These are phyloP conservation scores for Papilio demoleus DNA, from an alignment of 2,888 invertebrate species.

Conservation along the genomic window DNA sequence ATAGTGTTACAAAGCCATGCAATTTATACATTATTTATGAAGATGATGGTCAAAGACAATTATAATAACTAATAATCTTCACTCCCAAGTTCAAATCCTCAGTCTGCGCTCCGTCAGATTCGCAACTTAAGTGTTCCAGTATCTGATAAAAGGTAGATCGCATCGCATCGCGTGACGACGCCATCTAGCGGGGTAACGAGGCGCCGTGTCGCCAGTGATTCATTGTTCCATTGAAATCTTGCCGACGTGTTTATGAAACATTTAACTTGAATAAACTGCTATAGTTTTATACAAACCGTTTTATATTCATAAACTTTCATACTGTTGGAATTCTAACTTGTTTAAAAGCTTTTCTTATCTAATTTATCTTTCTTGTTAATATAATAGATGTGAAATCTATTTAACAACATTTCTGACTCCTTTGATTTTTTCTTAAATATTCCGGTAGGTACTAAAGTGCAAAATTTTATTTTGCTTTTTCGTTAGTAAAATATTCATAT, in stretches of 20 bases:
- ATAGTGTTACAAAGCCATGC: too few species aligned
- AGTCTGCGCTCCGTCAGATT: slow-evolving; percentile 27
- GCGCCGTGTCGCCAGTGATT: slow-evolving; percentile 52
- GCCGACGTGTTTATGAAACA: slow-evolving; percentile 10
- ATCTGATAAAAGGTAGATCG: slow-evolving; percentile 68
- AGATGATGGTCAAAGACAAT: background rate
- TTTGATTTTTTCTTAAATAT: background rate
- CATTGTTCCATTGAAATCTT: slow-evolving; percentile 41
- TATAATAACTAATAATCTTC: background rate
- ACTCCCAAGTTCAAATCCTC: background rate
- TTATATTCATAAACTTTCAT: background rate
- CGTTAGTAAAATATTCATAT: background rate
- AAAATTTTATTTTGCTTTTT: too few species aligned
- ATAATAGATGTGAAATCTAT: background rate
- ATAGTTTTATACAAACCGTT: slow-evolving; percentile 2
- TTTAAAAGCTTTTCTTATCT: background rate
- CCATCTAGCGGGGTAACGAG: slow-evolving; percentile 73
- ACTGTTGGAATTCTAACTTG: background rate
- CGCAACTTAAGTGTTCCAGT: slow-evolving; percentile 47
- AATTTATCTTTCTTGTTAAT: background rate
- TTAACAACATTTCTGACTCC: background rate
- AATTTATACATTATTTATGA: too few species aligned
- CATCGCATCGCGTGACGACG: slow-evolving; percentile 76
- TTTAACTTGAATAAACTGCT: slow-evolving; percentile 2
- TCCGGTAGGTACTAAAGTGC: too few species aligned